Evolutionary conservation across 2,113 vertebrate genomes (phyloP).

Genomic region (Clarias magur): DNA sequence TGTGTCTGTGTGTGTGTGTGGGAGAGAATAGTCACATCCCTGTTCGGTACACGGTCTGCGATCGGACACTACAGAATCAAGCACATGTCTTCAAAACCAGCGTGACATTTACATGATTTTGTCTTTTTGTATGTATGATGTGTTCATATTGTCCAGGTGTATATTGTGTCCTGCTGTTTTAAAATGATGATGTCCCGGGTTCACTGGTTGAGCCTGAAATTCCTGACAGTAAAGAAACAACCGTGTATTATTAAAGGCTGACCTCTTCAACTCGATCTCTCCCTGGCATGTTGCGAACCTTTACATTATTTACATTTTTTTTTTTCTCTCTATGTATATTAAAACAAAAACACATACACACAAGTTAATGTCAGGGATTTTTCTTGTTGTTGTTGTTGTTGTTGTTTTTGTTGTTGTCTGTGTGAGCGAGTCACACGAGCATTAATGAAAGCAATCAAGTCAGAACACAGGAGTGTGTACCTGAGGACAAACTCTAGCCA

Average conservation of each 20-base stretch:
- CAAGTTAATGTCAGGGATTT: constrained; percentile 72
- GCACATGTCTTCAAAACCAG: constrained; percentile 51
- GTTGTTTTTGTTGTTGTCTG: constrained; percentile 34
- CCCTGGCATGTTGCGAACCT: constrained; percentile 51
- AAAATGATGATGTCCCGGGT: constrained; percentile 62
- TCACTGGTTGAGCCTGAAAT: constrained; percentile 53
- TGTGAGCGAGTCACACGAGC: constrained; percentile 61
- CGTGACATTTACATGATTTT: constrained; percentile 55
- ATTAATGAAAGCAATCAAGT: constrained; percentile 55
- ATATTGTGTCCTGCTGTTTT: constrained; percentile 64
- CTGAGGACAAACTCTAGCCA: constrained; percentile 48
- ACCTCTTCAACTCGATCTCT: constrained; percentile 67
- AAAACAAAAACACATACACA: constrained; percentile 48
- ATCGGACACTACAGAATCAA: constrained; percentile 57
- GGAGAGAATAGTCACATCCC: not conserved
- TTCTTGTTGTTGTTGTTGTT: constrained; percentile 42
- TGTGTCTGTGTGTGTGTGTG: no score
- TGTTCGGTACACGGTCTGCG: constrained; percentile 52
- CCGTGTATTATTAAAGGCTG: constrained; percentile 63
- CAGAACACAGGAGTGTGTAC: constrained; percentile 53
- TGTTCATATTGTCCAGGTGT: constrained; percentile 58
- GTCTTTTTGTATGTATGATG: constrained; percentile 69
- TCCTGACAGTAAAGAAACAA: constrained; percentile 57
- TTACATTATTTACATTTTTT: constrained; percentile 64
- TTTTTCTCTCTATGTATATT: constrained; percentile 61